Conservation (phyloP, 2,797 vertebrate genomes). For the Furcifer pardalis region DNA sequence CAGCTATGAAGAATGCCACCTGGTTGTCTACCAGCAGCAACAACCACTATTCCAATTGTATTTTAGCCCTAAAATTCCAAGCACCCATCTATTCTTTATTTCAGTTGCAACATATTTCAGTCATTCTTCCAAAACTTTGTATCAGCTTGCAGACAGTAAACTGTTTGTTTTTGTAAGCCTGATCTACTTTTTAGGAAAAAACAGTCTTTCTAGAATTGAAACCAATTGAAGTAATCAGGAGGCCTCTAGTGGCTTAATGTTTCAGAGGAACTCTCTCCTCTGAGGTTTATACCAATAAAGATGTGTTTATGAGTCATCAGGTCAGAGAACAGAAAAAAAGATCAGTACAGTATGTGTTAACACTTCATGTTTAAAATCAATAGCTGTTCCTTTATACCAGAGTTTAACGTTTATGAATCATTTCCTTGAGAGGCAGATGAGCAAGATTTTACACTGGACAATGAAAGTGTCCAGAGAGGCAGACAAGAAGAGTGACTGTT, state of each 20-base stretch:
- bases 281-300: constrained; percentile 48
- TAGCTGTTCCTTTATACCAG: constrained; percentile 41
- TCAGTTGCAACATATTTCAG: constrained; percentile 60
- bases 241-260: constrained; percentile 70
- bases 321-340: constrained; percentile 42
- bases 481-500: constrained; percentile 58
- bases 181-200: constrained; percentile 73
- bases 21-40: constrained; percentile 37
- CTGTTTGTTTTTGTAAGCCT: constrained; percentile 58
- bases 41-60: constrained; percentile 60
- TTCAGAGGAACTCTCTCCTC: constrained; percentile 70
- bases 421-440: constrained; percentile 42
- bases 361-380: constrained; percentile 43
- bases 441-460: constrained; percentile 44
- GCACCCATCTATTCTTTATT: constrained; percentile 65
- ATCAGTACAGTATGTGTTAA: constrained; percentile 51
- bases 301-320: constrained; percentile 32
- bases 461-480: constrained; percentile 48
- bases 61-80: constrained; percentile 73
- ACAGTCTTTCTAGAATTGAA: constrained; percentile 42
- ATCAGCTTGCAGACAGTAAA: constrained; percentile 56
- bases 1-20: constrained; percentile 68
- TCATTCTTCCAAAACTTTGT: constrained; percentile 48
- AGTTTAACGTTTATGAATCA: constrained; percentile 61
- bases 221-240: constrained; percentile 75